Percentiles rank a stretch among this genome's conserved stretches.
Conservation (phyloP, 1,140 invertebrate genomes). For the Anastrepha obliqua region DNA sequence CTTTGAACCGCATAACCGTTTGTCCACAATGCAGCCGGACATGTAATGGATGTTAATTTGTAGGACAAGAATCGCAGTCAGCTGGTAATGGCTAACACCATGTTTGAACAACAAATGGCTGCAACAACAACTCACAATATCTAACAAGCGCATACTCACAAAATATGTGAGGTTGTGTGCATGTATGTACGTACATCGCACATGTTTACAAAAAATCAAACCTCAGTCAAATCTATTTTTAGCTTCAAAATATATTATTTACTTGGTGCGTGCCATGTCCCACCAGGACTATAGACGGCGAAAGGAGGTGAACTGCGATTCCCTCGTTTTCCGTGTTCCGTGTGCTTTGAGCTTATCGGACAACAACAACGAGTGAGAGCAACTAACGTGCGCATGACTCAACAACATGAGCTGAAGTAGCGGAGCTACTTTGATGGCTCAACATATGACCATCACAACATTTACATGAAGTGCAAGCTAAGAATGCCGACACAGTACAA, state of each 20-base stretch:
- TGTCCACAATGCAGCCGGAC: background rate
- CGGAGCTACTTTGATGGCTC: background rate
- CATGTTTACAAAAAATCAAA: conserved; percentile 47
- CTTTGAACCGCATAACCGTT: background rate
- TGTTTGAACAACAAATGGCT: conserved; percentile 2
- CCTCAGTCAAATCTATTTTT: conserved; percentile 31
- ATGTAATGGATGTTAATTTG: conserved; percentile 33
- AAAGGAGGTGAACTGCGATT: background rate
- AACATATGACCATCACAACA: conserved; percentile 42
- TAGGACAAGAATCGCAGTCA: background rate
- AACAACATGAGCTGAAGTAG: background rate
- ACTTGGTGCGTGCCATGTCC: background rate
- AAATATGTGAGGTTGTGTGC: background rate
- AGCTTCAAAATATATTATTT: background rate
- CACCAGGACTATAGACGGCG: background rate
- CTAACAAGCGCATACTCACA: background rate
- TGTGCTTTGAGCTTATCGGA: background rate
- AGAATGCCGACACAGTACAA: conserved; percentile 29
- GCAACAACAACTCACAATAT: background rate
- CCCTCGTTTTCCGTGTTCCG: background rate
- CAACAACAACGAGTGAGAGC: background rate
- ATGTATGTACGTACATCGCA: background rate
- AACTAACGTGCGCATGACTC: conserved; percentile 30
- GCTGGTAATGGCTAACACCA: background rate
- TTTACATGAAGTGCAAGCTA: background rate